These are phyloP conservation scores for Musca vetustissima DNA, from an alignment of 1,140 invertebrate genomes.

Conservation along the genomic window DNA sequence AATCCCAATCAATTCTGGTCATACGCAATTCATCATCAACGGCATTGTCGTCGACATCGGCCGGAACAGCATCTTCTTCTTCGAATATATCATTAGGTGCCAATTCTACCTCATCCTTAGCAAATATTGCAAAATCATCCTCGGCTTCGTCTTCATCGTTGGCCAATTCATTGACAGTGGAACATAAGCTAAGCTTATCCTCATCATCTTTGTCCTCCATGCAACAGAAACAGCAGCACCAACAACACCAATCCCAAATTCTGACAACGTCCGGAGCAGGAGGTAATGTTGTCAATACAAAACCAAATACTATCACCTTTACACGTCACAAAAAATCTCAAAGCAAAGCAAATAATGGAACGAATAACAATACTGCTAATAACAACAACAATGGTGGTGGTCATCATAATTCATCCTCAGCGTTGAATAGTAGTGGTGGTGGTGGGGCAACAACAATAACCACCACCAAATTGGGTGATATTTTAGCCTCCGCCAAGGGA, in stretches of 20 bases:
- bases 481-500: constrained; percentile 14
- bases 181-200: constrained; percentile 20
- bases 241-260: no score
- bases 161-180: constrained; percentile 17
- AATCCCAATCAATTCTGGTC: constrained; percentile 53
- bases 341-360: constrained; percentile 34
- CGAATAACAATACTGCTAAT: background rate
- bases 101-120: constrained; percentile 24
- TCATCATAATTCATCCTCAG: background rate
- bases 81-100: constrained; percentile 22
- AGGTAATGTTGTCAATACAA: constrained; percentile 28
- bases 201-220: constrained; percentile 22
- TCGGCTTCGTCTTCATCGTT: constrained; percentile 10
- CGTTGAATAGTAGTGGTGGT: no score
- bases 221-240: constrained; percentile 28
- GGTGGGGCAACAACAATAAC: constrained; percentile 16
- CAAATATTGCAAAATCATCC: constrained; percentile 7
- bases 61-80: constrained; percentile 23
- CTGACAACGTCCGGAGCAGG: constrained; percentile 21
- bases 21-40: constrained; percentile 45
- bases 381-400: constrained; percentile 8
- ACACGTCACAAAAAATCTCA: constrained; percentile 36
- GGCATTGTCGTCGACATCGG: constrained; percentile 9
- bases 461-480: constrained; percentile 28
- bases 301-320: constrained; percentile 38